phyloP scores from a whole-genome alignment of 1,140 invertebrate species.

The Drosophila eugracilis region DNA sequence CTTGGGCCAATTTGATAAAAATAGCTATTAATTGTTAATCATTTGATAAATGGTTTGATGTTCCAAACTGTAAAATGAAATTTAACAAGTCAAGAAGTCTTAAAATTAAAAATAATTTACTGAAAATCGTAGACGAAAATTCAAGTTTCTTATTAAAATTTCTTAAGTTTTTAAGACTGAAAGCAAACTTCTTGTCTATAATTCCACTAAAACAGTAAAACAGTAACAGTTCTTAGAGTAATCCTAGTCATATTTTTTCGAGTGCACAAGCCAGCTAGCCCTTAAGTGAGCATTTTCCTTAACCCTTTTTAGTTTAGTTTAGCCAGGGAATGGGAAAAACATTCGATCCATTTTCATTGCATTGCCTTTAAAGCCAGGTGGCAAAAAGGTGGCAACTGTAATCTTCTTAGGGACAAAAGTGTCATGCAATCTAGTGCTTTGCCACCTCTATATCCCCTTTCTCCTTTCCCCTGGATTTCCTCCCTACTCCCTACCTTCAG shows the following conservation, averaged over 20 bases:
- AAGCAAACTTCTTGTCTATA: no score
- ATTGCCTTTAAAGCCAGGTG: slow-evolving; percentile 12
- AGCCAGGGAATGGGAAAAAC: slow-evolving; percentile 4
- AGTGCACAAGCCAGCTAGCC: not conserved
- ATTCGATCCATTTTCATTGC: slow-evolving; percentile 28
- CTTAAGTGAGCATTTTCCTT: slow-evolving; percentile 1
- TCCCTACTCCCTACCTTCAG: not conserved
- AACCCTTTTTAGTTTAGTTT: slow-evolving; percentile 1
- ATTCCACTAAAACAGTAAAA: no score
- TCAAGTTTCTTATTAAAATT: no score
- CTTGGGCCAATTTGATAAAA: not conserved
- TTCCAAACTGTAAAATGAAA: no score
- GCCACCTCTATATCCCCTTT: not conserved
- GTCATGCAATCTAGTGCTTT: slow-evolving; percentile 46
- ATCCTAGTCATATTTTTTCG: not conserved
- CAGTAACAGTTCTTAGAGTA: no score
- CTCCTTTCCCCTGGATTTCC: not conserved
- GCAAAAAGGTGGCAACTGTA: slow-evolving; percentile 48
- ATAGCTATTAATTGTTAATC: no score
- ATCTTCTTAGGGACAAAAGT: slow-evolving; percentile 72
- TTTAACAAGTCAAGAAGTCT: no score
- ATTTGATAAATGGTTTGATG: no score
- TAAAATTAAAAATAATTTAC: no score
- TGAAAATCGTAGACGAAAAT: no score
- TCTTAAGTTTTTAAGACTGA: no score